Evolutionary conservation across 2,888 invertebrate genomes (phyloP).

Genomic region (Mechanitis mazaeus): DNA sequence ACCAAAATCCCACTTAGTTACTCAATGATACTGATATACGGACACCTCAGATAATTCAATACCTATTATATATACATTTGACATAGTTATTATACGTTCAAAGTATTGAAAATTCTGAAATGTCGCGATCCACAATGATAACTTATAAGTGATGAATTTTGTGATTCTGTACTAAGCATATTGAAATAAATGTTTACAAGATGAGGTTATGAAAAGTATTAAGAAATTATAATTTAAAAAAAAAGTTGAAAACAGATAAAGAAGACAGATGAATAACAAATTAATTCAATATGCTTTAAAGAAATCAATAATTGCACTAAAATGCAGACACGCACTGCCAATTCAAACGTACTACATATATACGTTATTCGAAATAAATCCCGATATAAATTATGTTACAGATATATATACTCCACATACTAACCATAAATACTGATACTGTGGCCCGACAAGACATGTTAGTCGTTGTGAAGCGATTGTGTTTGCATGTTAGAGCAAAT

Average conservation of each 20-base stretch:
- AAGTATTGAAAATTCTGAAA: conserved; percentile 52
- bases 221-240: conserved; percentile 21
- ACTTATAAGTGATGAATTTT: conserved; percentile 57
- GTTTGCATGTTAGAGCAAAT: conserved; percentile 78
- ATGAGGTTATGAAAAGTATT: conserved; percentile 10
- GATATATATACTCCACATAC: conserved; percentile 70
- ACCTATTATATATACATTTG: conserved; percentile 23
- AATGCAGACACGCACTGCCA: conserved; percentile 78
- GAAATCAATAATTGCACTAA: conserved; percentile 72
- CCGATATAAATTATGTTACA: conserved; percentile 72
- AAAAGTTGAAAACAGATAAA: conserved; percentile 19
- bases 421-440: conserved; percentile 66
- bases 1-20: conserved; percentile 74
- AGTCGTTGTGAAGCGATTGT: conserved; percentile 77
- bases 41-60: conserved; percentile 57
- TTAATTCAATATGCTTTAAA: conserved; percentile 73
- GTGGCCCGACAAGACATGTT: conserved; percentile 74
- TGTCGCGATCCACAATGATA: conserved; percentile 52
- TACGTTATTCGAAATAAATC: conserved; percentile 49
- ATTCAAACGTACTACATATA: conserved; percentile 49
- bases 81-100: background rate
- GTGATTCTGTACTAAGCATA: conserved; percentile 66
- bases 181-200: conserved; percentile 59
- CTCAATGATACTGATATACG: conserved; percentile 52
- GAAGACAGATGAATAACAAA: conserved; percentile 33